A percentile compares a stretch with the other conserved stretches of the same genome.
phyloP scores from a whole-genome alignment of 2,888 invertebrate species.

The Gandaritis pyraliata region DNA sequence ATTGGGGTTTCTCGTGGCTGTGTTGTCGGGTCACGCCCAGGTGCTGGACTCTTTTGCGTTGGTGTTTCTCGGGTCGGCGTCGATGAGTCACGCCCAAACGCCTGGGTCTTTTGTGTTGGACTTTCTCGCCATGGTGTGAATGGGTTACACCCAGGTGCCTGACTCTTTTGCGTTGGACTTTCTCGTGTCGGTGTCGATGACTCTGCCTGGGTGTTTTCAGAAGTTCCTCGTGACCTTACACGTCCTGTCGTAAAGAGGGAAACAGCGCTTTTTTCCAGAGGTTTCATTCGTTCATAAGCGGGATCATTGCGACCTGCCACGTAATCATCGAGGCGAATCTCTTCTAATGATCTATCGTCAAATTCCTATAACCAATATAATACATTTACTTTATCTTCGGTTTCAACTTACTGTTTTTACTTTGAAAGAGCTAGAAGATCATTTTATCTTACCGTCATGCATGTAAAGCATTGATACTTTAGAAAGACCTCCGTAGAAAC shows the following conservation, averaged over 20 bases:
- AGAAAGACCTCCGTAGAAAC: background rate
- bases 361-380: constrained; percentile 5
- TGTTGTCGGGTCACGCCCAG: background rate
- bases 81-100: background rate
- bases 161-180: background rate
- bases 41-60: no score
- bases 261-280: no score
- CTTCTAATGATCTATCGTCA: constrained; percentile 7
- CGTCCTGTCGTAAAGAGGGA: no score
- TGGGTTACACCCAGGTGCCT: background rate
- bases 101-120: background rate
- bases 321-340: constrained; percentile 5
- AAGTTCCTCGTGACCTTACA: no score
- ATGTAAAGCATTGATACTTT: background rate
- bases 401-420: no score
- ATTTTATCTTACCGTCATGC: background rate
- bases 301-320: background rate
- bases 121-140: background rate
- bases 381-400: background rate
- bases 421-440: no score
- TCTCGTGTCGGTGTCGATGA: background rate
- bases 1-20: background rate
- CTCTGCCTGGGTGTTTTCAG: no score
- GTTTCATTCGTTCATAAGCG: no score
- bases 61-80: no score